Percentiles rank a stretch among this genome's conserved stretches.
Evolutionary conservation across 2,797 vertebrate species (phyloP).

Genomic region (Crocidura indochinensis): DNA sequence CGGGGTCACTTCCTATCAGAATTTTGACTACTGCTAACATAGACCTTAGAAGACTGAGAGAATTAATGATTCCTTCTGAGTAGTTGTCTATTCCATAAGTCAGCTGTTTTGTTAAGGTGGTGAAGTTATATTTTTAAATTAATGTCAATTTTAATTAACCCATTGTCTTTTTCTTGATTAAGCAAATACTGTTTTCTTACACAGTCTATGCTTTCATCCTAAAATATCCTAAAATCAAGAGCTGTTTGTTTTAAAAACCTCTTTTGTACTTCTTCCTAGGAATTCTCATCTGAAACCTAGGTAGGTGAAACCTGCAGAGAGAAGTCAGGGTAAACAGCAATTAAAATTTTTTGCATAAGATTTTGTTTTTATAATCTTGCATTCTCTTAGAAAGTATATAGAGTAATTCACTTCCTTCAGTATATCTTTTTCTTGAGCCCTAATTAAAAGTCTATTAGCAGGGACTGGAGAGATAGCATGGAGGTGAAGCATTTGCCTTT

Average conservation of each 20-base stretch:
- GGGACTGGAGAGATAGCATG: not conserved
- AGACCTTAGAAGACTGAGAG: not conserved
- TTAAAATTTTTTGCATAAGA: slow-evolving; percentile 54
- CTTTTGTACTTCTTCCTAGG: not conserved
- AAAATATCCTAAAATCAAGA: slow-evolving; percentile 56
- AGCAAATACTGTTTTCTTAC: slow-evolving; percentile 33
- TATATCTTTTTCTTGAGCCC: not conserved
- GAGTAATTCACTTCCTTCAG: not conserved
- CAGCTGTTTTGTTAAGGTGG: slow-evolving; percentile 54
- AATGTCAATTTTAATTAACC: slow-evolving; percentile 79
- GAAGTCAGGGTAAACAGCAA: slow-evolving; percentile 47
- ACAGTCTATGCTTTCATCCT: not conserved
- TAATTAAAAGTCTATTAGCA: slow-evolving; percentile 72
- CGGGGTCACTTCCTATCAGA: slow-evolving; percentile 8
- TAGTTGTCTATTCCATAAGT: slow-evolving; percentile 59
- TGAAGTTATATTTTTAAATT: slow-evolving; percentile 70
- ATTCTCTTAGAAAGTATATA: slow-evolving; percentile 57
- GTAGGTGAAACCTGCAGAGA: not conserved
- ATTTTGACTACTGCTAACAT: not conserved
- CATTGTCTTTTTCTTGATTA: slow-evolving; percentile 64
- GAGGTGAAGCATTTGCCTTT: no score
- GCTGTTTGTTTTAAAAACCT: not conserved
- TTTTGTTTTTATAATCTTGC: not conserved
- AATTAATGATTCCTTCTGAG: slow-evolving; percentile 47
- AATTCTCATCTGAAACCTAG: not conserved